A percentile compares a stretch with the other conserved stretches of the same genome.
These are phyloP conservation scores for Heliangelus exortis DNA, from an alignment of 2,797 vertebrate species.

Conservation along the genomic window DNA sequence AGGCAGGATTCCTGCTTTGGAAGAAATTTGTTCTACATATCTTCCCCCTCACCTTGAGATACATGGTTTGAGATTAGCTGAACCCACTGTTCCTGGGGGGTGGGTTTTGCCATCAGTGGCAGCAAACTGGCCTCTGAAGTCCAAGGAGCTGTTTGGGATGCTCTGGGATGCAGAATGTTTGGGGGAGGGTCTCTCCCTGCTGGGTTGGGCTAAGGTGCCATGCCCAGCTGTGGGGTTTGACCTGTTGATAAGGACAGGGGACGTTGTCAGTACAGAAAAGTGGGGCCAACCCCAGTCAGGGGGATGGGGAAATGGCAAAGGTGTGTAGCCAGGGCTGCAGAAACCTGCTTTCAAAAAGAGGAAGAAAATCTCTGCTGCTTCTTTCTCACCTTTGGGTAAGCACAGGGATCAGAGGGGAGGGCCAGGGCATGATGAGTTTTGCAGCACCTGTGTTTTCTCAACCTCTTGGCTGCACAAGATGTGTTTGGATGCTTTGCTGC, in stretches of 20 bases:
- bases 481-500: neutral
- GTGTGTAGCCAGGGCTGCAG: neutral
- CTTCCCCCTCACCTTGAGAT: neutral
- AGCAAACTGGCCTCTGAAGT: neutral
- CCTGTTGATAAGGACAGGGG: neutral
- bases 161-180: fast-evolving
- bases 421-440: neutral
- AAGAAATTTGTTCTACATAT: neutral
- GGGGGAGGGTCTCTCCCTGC: neutral
- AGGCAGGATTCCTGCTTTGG: neutral
- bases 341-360: neutral
- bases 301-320: neutral
- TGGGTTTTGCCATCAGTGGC: neutral
- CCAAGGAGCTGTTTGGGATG: neutral
- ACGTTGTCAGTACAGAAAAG: fast-evolving
- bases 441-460: neutral
- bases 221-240: neutral
- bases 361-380: neutral
- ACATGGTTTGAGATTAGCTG: neutral
- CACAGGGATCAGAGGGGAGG: neutral
- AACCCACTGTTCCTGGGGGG: neutral
- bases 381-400: neutral
- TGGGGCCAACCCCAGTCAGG: neutral
- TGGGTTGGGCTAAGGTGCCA: neutral
- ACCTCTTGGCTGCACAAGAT: neutral